These are phyloP conservation scores for Sphenodon punctatus DNA, from an alignment of 2,797 vertebrate genomes.

Conservation along the genomic window DNA sequence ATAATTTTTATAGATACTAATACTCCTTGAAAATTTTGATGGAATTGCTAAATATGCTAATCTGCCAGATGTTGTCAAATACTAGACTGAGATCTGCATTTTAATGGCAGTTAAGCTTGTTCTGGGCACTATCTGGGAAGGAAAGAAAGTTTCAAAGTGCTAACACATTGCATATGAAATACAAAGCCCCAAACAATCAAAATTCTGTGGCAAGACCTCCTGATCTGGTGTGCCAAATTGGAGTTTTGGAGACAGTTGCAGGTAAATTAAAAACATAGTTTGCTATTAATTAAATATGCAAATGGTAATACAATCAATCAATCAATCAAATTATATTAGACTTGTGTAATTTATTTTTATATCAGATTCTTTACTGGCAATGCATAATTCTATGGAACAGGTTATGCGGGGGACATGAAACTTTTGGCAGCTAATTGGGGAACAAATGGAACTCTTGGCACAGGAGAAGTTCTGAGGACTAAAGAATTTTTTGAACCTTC, in stretches of 20 bases:
- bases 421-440: not conserved
- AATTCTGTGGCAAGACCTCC: not conserved
- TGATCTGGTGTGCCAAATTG: not conserved
- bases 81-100: not conserved
- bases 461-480: not conserved
- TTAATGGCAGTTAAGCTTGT: not conserved
- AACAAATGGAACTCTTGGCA: not conserved
- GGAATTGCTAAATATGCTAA: not conserved
- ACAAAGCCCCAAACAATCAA: not conserved
- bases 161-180: not conserved
- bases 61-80: not conserved
- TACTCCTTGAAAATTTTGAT: not conserved
- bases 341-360: not conserved
- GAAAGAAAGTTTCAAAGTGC: not conserved
- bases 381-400: not conserved
- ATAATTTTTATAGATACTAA: not conserved
- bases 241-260: not conserved
- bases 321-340: too few species aligned
- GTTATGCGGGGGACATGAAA: not conserved
- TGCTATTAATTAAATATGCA: not conserved
- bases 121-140: not conserved
- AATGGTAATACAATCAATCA: not conserved
- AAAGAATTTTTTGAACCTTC: not conserved
- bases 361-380: not conserved
- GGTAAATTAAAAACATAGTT: fast-evolving